Conservation (phyloP, 37 sponge, comb jelly and placozoan species). For the Eunapius fragilis region DNA sequence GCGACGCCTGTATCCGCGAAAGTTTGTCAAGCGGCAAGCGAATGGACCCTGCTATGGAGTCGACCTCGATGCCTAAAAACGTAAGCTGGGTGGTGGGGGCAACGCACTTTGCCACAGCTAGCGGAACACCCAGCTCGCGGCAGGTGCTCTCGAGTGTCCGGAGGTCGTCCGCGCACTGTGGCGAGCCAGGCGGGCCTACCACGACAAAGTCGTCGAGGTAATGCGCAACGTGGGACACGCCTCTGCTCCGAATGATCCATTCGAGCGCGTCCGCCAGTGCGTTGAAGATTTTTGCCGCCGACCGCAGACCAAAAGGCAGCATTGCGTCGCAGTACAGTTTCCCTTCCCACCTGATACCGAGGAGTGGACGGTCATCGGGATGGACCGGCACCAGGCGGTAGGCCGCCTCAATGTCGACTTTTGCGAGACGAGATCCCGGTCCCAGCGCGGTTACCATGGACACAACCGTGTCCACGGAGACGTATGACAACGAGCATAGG, state of each 20-base stretch:
- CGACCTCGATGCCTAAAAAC: conserved; percentile 24
- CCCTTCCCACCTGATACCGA: conserved; percentile 14
- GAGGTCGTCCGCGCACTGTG: neutral
- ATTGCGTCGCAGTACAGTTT: neutral
- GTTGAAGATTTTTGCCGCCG: conserved; percentile 30
- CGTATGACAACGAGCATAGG: conserved; percentile 14
- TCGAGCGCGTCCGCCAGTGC: conserved; percentile 34
- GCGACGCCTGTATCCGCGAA: neutral
- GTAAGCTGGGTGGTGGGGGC: conserved; percentile 22
- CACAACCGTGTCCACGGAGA: conserved; percentile 6
- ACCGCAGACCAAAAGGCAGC: conserved; percentile 34
- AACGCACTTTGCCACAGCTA: conserved; percentile 8
- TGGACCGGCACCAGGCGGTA: conserved; percentile 30
- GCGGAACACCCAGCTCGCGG: conserved; percentile 11
- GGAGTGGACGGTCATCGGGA: conserved; percentile 31
- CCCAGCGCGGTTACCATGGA: neutral
- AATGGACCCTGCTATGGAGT: neutral
- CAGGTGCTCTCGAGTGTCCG: neutral
- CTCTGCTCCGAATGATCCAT: neutral
- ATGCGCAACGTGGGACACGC: neutral
- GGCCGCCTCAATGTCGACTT: conserved; percentile 23
- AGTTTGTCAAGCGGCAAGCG: conserved; percentile 27
- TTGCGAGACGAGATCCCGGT: conserved; percentile 23
- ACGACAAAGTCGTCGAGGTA: conserved; percentile 41
- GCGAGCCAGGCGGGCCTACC: conserved; percentile 4